phyloP scores from a whole-genome alignment of 2,888 invertebrate species.

The Gnatocerus cornutus region DNA sequence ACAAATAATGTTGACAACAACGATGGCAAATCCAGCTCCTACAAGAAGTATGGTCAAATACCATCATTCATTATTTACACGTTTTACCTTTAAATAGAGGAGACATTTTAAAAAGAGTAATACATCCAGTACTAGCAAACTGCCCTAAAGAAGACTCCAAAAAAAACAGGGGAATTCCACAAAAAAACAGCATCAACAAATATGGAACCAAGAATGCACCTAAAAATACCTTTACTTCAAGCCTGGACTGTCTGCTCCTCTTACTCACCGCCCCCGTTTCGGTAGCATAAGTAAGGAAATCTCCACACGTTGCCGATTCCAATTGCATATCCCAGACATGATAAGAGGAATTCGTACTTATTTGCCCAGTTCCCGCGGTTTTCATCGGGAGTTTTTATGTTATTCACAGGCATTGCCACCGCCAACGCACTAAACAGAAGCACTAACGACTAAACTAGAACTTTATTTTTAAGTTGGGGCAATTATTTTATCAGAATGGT shows the following conservation, averaged over 20 bases:
- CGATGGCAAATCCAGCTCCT: slow-evolving; percentile 91
- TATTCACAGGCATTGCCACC: slow-evolving; percentile 8
- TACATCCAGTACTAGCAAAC: slow-evolving; percentile 87
- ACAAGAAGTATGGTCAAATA: slow-evolving; percentile 52
- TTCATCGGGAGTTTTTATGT: slow-evolving; percentile 49
- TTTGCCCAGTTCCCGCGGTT: slow-evolving; percentile 81
- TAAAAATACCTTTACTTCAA: slow-evolving; percentile 63
- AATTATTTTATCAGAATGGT: slow-evolving; percentile 60
- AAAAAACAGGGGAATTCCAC: slow-evolving; percentile 91
- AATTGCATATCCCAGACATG: slow-evolving; percentile 88
- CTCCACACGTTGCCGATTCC: slow-evolving; percentile 91
- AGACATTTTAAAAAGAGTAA: slow-evolving; percentile 85
- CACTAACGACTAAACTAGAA: too few species aligned
- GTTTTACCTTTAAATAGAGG: slow-evolving; percentile 88
- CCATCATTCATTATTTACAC: not conserved
- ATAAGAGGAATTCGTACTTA: slow-evolving; percentile 85
- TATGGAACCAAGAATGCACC: slow-evolving; percentile 93
- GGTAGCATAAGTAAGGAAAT: slow-evolving; percentile 90
- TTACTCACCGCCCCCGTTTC: slow-evolving; percentile 86
- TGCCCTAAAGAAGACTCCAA: slow-evolving; percentile 91
- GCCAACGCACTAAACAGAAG: too few species aligned
- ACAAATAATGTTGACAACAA: slow-evolving; percentile 86
- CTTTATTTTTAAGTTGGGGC: slow-evolving; percentile 40
- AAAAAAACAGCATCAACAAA: slow-evolving; percentile 84
- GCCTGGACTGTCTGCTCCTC: too few species aligned